These are phyloP conservation scores for Zaprionus camerounensis DNA, from an alignment of 1,140 invertebrate species.

Conservation along the genomic window DNA sequence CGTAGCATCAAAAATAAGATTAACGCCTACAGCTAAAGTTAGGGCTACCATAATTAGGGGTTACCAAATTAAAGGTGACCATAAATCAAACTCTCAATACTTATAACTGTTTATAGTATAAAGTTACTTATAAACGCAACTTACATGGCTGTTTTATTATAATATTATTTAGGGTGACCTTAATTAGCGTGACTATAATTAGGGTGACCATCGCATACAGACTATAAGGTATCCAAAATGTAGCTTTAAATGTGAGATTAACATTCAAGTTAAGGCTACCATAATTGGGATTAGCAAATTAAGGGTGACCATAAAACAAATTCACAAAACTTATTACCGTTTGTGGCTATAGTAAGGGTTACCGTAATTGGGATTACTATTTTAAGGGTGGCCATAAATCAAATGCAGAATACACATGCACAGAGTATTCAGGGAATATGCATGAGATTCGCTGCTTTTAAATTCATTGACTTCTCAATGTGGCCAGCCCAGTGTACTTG, in stretches of 20 bases:
- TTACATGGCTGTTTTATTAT: too few species aligned
- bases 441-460: not conserved
- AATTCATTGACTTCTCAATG: not conserved
- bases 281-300: not conserved
- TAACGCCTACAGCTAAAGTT: not conserved
- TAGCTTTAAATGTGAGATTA: not conserved
- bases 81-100: too few species aligned
- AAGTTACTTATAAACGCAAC: too few species aligned
- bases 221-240: not conserved
- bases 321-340: not conserved
- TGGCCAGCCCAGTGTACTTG: constrained; percentile 16
- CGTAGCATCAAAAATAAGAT: not conserved
- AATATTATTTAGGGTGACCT: not conserved
- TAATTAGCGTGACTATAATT: not conserved
- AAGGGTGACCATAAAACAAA: not conserved
- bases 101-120: too few species aligned
- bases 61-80: not conserved
- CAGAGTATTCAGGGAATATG: too few species aligned
- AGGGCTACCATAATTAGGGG: not conserved
- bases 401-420: too few species aligned
- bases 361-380: not conserved
- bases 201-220: not conserved
- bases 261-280: not conserved
- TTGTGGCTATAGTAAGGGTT: not conserved
- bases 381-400: not conserved